Percentiles rank a stretch among this genome's conserved stretches.
Conservation (phyloP, 2,888 invertebrate genomes). For the Perdita meconis region DNA sequence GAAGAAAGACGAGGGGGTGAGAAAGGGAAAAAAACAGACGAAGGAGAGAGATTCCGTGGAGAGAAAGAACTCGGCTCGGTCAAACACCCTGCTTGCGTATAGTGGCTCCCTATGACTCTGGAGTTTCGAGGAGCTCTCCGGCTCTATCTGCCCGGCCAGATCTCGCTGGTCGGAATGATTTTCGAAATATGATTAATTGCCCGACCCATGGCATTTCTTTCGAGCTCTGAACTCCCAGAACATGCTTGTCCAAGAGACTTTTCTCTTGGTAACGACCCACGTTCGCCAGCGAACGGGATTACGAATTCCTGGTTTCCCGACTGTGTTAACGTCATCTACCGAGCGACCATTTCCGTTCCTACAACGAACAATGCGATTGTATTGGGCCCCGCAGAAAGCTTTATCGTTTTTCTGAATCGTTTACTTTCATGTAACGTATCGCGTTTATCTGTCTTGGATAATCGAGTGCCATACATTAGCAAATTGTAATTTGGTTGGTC, state of each 20-base stretch:
- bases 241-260: slow-evolving; percentile 48
- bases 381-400: not conserved
- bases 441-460: no score
- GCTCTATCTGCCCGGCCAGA: slow-evolving; percentile 81
- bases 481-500: no score
- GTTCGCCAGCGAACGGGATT: slow-evolving; percentile 24
- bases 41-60: slow-evolving; percentile 61
- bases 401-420: no score
- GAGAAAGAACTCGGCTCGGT: slow-evolving; percentile 70
- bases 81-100: slow-evolving; percentile 70
- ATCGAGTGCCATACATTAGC: no score
- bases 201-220: slow-evolving; percentile 76
- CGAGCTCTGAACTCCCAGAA: slow-evolving; percentile 62
- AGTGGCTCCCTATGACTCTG: slow-evolving; percentile 79
- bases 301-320: slow-evolving; percentile 52
- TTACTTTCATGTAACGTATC: no score
- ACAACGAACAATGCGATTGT: not conserved
- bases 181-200: slow-evolving; percentile 84
- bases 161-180: slow-evolving; percentile 83
- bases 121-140: slow-evolving; percentile 75
- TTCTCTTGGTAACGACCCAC: slow-evolving; percentile 62
- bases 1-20: slow-evolving; percentile 26
- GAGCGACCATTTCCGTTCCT: not conserved
- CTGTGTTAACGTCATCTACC: not conserved
- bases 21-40: slow-evolving; percentile 36